Evolutionary conservation across 2,888 invertebrate genomes (phyloP).

Genomic region (Muscina levida): DNA sequence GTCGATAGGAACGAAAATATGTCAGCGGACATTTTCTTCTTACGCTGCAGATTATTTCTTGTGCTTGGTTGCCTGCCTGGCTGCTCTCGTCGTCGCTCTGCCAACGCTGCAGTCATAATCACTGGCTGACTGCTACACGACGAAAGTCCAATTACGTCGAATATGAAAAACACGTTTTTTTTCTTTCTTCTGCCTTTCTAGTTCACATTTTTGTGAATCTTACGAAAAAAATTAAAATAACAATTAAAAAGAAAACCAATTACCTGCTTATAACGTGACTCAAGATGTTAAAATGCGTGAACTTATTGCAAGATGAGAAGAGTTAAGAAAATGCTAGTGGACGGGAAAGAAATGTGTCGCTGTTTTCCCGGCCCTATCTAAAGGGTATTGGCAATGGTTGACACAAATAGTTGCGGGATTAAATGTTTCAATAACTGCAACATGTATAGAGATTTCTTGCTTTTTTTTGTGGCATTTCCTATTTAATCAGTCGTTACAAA

Average conservation of each 20-base stretch:
- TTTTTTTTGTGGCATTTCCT: slow-evolving; percentile 61
- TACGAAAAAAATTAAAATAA: neutral
- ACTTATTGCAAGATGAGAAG: too few relatives aligned
- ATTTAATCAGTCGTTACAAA: slow-evolving; percentile 46
- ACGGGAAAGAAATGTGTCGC: neutral
- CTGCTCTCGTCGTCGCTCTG: slow-evolving; percentile 42
- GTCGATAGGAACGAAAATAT: slow-evolving; percentile 41
- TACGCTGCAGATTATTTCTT: slow-evolving; percentile 22
- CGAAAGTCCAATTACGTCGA: slow-evolving; percentile 66
- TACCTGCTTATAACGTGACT: too few relatives aligned
- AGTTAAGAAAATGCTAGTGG: neutral
- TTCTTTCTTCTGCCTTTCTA: slow-evolving; percentile 40
- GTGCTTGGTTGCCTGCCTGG: slow-evolving; percentile 13
- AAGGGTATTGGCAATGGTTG: neutral
- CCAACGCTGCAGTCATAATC: slow-evolving; percentile 60
- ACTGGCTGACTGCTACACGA: slow-evolving; percentile 42
- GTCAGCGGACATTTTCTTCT: slow-evolving; percentile 32
- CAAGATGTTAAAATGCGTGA: too few relatives aligned
- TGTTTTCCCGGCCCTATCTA: neutral
- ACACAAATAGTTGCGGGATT: neutral
- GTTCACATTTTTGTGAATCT: slow-evolving; percentile 37
- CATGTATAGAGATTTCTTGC: slow-evolving; percentile 55
- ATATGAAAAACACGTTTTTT: slow-evolving; percentile 67
- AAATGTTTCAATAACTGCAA: slow-evolving; percentile 39
- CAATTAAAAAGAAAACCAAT: too few relatives aligned